phyloP scores from a whole-genome alignment of 2,797 vertebrate species.

The Menidia menidia region DNA sequence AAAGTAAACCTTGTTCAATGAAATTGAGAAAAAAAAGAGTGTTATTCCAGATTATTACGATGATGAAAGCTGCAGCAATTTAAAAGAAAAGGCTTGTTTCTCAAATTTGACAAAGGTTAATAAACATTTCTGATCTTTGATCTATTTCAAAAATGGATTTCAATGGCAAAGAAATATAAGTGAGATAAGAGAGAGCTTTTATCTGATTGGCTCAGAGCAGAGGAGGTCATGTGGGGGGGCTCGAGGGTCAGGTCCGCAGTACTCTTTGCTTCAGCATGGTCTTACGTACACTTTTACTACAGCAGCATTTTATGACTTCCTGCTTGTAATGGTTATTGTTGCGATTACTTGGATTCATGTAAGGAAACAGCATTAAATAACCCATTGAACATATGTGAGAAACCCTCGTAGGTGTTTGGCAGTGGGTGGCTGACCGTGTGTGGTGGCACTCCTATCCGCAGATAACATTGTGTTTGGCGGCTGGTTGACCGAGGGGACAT shows the following conservation, averaged over 20 bases:
- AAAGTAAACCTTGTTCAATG: too few species aligned
- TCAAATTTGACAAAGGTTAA: too few species aligned
- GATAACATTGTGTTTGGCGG: slow-evolving; percentile 81
- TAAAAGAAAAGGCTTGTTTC: too few species aligned
- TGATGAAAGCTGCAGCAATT: too few species aligned
- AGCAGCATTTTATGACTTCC: slow-evolving; percentile 64
- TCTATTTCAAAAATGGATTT: too few species aligned
- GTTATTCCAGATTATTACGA: too few species aligned
- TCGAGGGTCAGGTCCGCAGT: not conserved
- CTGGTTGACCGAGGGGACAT: slow-evolving; percentile 52
- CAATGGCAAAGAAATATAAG: not conserved
- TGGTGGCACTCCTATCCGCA: slow-evolving; percentile 53
- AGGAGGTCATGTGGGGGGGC: not conserved
- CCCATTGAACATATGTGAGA: slow-evolving; percentile 55
- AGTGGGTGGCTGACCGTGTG: slow-evolving; percentile 56
- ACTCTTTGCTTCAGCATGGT: not conserved
- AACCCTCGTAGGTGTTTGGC: slow-evolving; percentile 37
- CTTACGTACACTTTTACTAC: not conserved
- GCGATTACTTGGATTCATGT: slow-evolving; percentile 28
- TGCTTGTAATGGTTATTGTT: slow-evolving; percentile 60
- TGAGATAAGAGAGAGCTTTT: not conserved
- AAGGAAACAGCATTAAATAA: slow-evolving; percentile 51
- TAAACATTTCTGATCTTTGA: too few species aligned
- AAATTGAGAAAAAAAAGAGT: too few species aligned
- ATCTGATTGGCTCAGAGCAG: not conserved